Base-by-base conservation (phyloP, 2,113 vertebrate genomes). In the Pelvicachromis taeniatus region DNA sequence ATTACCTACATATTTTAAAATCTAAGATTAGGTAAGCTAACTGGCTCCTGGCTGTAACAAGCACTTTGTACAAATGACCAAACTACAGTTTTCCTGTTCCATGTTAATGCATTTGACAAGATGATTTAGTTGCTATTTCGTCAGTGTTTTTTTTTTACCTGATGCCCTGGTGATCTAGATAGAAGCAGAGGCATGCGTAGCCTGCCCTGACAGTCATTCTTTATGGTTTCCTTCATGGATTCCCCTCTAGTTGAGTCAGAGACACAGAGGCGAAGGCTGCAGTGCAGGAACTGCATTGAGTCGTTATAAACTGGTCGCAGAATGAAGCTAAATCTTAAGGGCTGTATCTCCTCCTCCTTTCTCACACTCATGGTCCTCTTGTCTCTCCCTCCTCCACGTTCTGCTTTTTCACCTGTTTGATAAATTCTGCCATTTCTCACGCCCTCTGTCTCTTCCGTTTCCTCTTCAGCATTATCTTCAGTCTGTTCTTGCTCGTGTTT, bases 211-310 rank as follows among this genome's bases (percentile, higher is more conserved):
- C 96, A 96, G 40, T 58, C 38, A 3, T 7, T 81, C 42, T 35
- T n/a, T 2, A 12, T 11, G 0, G 16, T 23, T 16, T 83, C 82
- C 70, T 78, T 50, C 1, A 3, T 4, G 23, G 42, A 17, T 14
- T 48, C 81, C 55, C 17, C 80, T 78, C 11, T 31, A n/a, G n/a
- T 12, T 2, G 42, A 17, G 59, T 63, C 85, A 21, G 86, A 88
- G 13, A 21, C 29, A 45, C 96, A 97, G 58, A 96, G 80, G 2
- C 23, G 91, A 12, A 97, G 89, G 54, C 92, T 94, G 93, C 96
- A 97, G 93, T 97, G 96, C 61, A 97, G 92, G 73, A 97, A 97
- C 90, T 97, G 97, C 35, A 97, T 84, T 9, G 96, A 95, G 83
- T 95, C 77, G 12, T 96, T 96, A 89, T 91, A 97, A 87, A 95